Evolutionary conservation across 2,888 invertebrate genomes (phyloP), one percentile per base, ranked within the genome.

Genomic region (Drosophila infuscata): DNA sequence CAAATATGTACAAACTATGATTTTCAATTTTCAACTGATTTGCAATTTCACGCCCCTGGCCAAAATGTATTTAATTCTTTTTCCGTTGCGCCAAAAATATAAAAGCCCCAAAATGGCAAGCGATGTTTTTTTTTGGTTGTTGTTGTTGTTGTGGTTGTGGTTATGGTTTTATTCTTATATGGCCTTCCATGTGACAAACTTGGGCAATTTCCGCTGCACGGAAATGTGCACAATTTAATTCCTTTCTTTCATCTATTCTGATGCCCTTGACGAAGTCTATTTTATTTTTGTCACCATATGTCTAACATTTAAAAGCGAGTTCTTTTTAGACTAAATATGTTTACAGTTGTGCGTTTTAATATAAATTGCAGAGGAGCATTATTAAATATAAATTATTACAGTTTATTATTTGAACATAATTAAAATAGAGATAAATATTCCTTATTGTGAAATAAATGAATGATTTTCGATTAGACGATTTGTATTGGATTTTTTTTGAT

Each of bases 201-300:
- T 72, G 79, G 74, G 82, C 84, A 88, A 88, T 85, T 85, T 85
- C 89, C 89, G 87, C 68, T 72, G 70, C 82, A 82, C 87, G 87
- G 87, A 86, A 79, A 83, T 88, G 84, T 85, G 84, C 87, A 81
- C 85, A 89, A 87, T 87, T 85, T 88, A 88, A 83, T 85, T 85
- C 75, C 75, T 76, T 60, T 73, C 59, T 70, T 66, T 46, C 61
- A 56, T 54, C 54, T 68, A 54, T 64, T 60, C 33, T 25, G 17
- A 52, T 30, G 46, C 67, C 20, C 53, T 60, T 15, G 17, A 20
- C 17, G 2, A 1, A 8, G 35, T 20, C 20, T 41, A 17, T 30
- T 17, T 7, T n/a, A 20, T 29, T 20, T 11, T n/a, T 15, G 3
- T 3, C 7, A 15, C 20, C 32, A 5, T 17, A 20, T 38, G 20